Conservation (phyloP, 2,797 vertebrate species). For the Phylloscopus collybita region DNA sequence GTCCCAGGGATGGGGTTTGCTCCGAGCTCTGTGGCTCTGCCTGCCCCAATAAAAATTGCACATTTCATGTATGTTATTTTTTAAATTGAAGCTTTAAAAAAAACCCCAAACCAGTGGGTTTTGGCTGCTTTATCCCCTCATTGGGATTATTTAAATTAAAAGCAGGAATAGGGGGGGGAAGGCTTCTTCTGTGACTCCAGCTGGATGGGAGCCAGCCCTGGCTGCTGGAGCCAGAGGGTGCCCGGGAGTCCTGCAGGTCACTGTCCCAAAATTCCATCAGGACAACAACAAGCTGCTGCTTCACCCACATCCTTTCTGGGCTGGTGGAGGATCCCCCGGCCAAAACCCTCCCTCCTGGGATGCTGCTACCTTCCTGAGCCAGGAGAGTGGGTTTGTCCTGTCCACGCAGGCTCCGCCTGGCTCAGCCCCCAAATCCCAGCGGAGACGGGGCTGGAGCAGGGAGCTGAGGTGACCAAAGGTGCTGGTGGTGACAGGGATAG, state of each 20-base stretch:
- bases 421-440: not conserved
- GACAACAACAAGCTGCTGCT: rapidly evolving
- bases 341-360: rapidly evolving
- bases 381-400: not conserved
- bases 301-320: rapidly evolving
- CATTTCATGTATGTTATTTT: not conserved
- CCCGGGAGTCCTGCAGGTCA: not conserved
- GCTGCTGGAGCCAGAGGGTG: not conserved
- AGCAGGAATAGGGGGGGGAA: not conserved
- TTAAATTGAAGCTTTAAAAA: not conserved
- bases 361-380: not conserved
- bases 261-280: rapidly evolving
- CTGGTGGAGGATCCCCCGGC: not conserved
- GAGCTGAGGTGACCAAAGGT: not conserved
- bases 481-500: not conserved
- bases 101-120: not conserved
- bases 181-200: not conserved
- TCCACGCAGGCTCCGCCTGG: rapidly evolving
- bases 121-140: slow-evolving; percentile 42
- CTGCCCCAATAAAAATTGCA: not conserved
- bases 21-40: not conserved
- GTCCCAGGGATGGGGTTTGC: not conserved
- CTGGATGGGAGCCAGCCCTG: not conserved
- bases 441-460: rapidly evolving
- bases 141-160: slow-evolving; percentile 47